These are phyloP conservation scores for Gnathonemus echidnorhynchus DNA, from an alignment of 2,113 vertebrate genomes.

Conservation along the genomic window DNA sequence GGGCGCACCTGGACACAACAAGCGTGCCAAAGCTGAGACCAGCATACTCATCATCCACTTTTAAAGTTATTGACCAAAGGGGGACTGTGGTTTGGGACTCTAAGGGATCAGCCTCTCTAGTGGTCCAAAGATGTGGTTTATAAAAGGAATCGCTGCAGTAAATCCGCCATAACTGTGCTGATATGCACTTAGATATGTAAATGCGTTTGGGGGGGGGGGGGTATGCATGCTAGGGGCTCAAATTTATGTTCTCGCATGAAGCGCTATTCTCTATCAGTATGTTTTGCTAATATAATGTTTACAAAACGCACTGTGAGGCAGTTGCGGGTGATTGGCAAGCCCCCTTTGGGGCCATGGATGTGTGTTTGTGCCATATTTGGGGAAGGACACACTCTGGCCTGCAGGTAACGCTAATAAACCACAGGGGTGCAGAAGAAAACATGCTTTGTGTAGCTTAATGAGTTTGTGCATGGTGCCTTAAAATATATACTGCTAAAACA, in stretches of 20 bases:
- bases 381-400: slow-evolving; percentile 57
- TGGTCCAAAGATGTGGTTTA: slow-evolving; percentile 40
- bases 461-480: slow-evolving; percentile 72
- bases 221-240: slow-evolving; percentile 52
- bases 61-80: slow-evolving; percentile 33
- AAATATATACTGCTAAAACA: slow-evolving; percentile 40
- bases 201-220: slow-evolving; percentile 40
- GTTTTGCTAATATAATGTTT: slow-evolving; percentile 65
- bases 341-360: slow-evolving; percentile 57
- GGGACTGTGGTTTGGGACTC: slow-evolving; percentile 31
- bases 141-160: slow-evolving; percentile 36
- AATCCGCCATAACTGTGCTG: slow-evolving; percentile 19
- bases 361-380: slow-evolving; percentile 60
- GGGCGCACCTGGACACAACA: slow-evolving; percentile 42
- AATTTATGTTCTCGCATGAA: slow-evolving; percentile 35
- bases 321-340: slow-evolving; percentile 27
- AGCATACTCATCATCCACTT: slow-evolving; percentile 40
- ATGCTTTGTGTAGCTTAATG: slow-evolving; percentile 53
- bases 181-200: slow-evolving; percentile 49
- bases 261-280: slow-evolving; percentile 24
- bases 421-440: slow-evolving; percentile 41
- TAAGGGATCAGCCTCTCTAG: slow-evolving; percentile 32
- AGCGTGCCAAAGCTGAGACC: slow-evolving; percentile 55
- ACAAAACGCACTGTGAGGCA: slow-evolving; percentile 59
- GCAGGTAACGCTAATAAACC: slow-evolving; percentile 40